Evolutionary conservation across 2,113 vertebrate genomes (phyloP), one percentile per base, ranked within the genome.

Genomic region (Aleadryas rufinucha): DNA sequence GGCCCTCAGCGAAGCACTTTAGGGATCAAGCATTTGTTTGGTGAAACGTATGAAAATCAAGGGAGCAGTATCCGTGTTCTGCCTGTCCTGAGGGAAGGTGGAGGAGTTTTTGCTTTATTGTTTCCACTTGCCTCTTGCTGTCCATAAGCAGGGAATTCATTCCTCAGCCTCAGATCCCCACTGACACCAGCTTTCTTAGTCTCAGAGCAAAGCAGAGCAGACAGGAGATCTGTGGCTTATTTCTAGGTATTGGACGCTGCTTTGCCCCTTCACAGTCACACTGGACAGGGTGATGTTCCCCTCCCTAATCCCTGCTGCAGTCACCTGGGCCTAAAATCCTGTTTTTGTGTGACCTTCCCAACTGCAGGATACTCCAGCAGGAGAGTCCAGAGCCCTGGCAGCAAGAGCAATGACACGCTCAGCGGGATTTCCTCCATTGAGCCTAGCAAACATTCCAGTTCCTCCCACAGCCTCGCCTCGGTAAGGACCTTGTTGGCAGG

Each of bases 351-450:
- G 72, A 61, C 72, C 27, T 91, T 93, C 61, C 50, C 42, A 70
- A 85, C 93, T 96, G 28, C 96, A 98, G 98, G 98, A 7, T 97
- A 98, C 75, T 97, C 98, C 41, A 98, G 98, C 60, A 98, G 98
- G 64, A 98, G 99, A 96, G 97, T 99, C 66, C 99, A 99, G 98
- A 99, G 99, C 87, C 99, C 99, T 53, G 97, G 99, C 92, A 98
- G 98, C 87, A 98, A 99, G 84, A 99, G 99, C 97, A 99, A 99
- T 22, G 99, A 99, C 97, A 99, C 99, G 0, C 98, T 99, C 87
- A 99, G 99, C 1, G 99, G 99, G 74, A 98, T 99, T 89, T 99
- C 99, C 30, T 99, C 99, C 60, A 98, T 99, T 5, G 99, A 98
- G 60, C 99, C 99, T 93, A 99, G 99, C 98, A 99, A 99, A 97